Evolutionary conservation across 2,888 invertebrate genomes (phyloP), one percentile per base, ranked within the genome.

Genomic region (Ennomos erosarius): DNA sequence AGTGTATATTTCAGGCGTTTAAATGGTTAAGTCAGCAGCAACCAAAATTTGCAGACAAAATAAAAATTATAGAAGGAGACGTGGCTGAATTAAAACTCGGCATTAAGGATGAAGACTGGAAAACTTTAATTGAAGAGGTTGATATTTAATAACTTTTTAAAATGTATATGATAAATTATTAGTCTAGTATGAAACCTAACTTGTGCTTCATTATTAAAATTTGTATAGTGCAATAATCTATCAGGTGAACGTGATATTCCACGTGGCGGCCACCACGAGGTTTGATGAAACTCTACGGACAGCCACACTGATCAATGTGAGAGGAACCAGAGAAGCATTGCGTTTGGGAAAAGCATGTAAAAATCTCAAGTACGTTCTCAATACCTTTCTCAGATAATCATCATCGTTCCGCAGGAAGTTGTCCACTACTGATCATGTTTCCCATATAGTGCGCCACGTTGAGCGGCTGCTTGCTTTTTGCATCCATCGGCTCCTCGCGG

Each of bases 201-300:
- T 6, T 26, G 4, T 26, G 26, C 26, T 26, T 26, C 4, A 4
- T 26, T 0, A 16, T 2, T 16, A 16, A 16, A 6, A 3, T 0
- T 4, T 26, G 6, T 26, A 6, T 26, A 26, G 6, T 26, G 26
- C 26, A 26, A 6, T 26, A 26, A 26, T 6, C 26, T 9, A 35
- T 36, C 64, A 76, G 74, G 69, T 71, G 9, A 47, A 74, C 9
- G 68, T 88, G 9, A 79, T 90, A 45, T 82, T 84, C 65, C 89
- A 92, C 65, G 73, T 77, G 8, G 91, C 91, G 0, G 91, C 92
- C 0, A 90, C 89, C 0, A 83, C 88, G 58, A 94, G 96, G 73
- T 99, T 99, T 75, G 98, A 98, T 81, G 98, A 98, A 77, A 92
- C 94, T 0, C 89, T 99, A 16, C 96, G 96, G 74, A 93, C 93